Evolutionary conservation across 1,140 invertebrate genomes (phyloP), one percentile per base, ranked within the genome.

Genomic region (Asobara japonica): DNA sequence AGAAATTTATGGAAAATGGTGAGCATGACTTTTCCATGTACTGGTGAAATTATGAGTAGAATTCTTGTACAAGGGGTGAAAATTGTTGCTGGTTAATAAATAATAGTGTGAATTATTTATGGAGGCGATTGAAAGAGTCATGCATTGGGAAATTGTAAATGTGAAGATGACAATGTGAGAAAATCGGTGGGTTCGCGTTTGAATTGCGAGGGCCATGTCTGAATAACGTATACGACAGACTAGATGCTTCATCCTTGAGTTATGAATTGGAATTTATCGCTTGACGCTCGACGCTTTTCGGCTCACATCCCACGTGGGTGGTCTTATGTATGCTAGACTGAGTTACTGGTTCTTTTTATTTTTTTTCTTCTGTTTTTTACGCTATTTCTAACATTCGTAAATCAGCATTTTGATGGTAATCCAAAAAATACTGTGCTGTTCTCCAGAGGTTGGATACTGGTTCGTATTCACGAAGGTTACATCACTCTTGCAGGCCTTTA

Each of bases 261-360:
- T 51, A 51, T 51, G 45, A 51, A 51, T 51, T 18, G 45, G 20
- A 51, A 51, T 51, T 51, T 51, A 51, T 51, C 18, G 45, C 20
- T 51, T 3, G 45, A 51, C 45, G 22, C 45, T 51, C 7, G 45
- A 51, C 45, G 22, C 45, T 51, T 51, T 51, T 51, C 20, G 16
- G 16, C 22, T 51, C 45, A 51, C 20, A n/a, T 51, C 18, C 22
- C 16, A 51, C 18, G 10, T 20, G 45, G 45, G 4, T 4, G 8
- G 10, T 45, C 41, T 45, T 45, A 18, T 7, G 45, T 25, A 20
- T 5, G 10, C 2, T 8, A 20, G 45, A 51, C 16, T 51, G 45
- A 51, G 20, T 51, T 51, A 51, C 22, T 51, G 45, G 16, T 18
- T 51, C 18, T n/a, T n/a, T n/a, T n/a, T n/a, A n/a, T n/a, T n/a